phyloP scores from a whole-genome alignment of 2,797 vertebrate genomes.

The Acrossocheilus fasciatus region DNA sequence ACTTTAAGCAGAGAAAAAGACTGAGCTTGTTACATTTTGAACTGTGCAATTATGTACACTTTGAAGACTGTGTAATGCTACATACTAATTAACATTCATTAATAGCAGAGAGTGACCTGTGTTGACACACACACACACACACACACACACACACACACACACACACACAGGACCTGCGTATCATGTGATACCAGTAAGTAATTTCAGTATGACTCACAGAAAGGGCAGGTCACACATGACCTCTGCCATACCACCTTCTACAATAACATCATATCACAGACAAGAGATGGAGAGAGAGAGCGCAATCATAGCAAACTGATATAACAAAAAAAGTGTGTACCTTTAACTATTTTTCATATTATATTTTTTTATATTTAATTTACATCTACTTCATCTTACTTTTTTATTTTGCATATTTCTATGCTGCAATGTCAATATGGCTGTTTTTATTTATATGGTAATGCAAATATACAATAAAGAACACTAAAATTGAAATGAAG shows the following conservation, averaged over 20 bases:
- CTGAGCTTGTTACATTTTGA: neutral
- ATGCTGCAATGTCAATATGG: neutral
- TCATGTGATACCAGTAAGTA: neutral
- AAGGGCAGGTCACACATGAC: slow-evolving; percentile 21
- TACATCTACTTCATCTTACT: neutral
- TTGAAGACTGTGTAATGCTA: neutral
- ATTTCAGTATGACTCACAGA: slow-evolving; percentile 18
- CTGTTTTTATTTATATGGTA: neutral
- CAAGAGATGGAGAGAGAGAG: neutral
- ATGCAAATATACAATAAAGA: neutral
- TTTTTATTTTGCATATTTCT: neutral
- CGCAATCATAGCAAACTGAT: neutral
- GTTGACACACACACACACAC: slow-evolving; percentile 10
- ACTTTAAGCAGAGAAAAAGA: neutral
- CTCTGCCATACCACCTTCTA: slow-evolving; percentile 17
- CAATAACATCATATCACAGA: slow-evolving; percentile 19
- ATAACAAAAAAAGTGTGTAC: too few species aligned
- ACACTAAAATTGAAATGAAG: neutral
- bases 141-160: slow-evolving; percentile 6
- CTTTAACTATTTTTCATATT: neutral
- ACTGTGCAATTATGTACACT: neutral
- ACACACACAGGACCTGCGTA: neutral
- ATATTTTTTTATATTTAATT: neutral
- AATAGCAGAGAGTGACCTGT: neutral
- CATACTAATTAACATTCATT: neutral